Evolutionary conservation across 1,140 invertebrate species (phyloP).

Genomic region (Dinoponera quadriceps): DNA sequence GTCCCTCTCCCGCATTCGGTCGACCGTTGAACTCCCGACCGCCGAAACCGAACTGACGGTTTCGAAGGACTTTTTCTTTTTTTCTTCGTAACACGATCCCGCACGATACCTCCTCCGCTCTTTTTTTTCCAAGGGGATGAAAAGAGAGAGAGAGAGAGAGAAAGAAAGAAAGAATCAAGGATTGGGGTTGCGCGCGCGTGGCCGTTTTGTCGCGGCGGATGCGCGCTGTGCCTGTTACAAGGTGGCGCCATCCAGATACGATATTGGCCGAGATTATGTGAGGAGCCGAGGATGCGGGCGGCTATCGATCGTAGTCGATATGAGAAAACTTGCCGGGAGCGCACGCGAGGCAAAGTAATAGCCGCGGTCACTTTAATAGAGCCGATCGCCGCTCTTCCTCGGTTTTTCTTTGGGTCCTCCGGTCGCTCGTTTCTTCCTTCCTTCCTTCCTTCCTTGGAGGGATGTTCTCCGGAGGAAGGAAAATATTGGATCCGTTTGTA

Average conservation of each 20-base stretch:
- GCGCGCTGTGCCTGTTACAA: conserved; percentile 79
- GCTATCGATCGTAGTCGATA: conserved; percentile 81
- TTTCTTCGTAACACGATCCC: too few relatives aligned
- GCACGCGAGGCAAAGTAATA: conserved; percentile 33
- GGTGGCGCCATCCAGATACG: conserved; percentile 78
- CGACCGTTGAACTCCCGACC: too few relatives aligned
- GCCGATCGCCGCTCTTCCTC: conserved; percentile 59
- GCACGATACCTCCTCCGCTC: too few relatives aligned
- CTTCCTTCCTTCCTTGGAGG: neutral
- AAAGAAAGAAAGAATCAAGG: conserved; percentile 63
- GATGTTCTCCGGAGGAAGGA: conserved; percentile 13
- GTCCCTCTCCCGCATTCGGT: too few relatives aligned
- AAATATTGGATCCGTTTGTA: conserved; percentile 54
- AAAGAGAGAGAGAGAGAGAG: conserved; percentile 26
- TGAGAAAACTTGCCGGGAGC: conserved; percentile 69
- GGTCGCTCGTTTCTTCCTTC: conserved; percentile 15
- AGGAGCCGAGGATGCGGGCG: conserved; percentile 73
- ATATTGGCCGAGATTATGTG: conserved; percentile 81
- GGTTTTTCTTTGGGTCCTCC: conserved; percentile 27
- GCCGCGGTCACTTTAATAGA: conserved; percentile 71
- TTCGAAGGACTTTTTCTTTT: too few relatives aligned
- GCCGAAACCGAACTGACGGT: too few relatives aligned
- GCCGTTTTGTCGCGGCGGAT: conserved; percentile 45
- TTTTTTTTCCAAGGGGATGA: neutral
- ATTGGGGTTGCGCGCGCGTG: conserved; percentile 38